These are phyloP conservation scores for Encarsia formosa DNA, from an alignment of 2,888 invertebrate genomes.

Conservation along the genomic window DNA sequence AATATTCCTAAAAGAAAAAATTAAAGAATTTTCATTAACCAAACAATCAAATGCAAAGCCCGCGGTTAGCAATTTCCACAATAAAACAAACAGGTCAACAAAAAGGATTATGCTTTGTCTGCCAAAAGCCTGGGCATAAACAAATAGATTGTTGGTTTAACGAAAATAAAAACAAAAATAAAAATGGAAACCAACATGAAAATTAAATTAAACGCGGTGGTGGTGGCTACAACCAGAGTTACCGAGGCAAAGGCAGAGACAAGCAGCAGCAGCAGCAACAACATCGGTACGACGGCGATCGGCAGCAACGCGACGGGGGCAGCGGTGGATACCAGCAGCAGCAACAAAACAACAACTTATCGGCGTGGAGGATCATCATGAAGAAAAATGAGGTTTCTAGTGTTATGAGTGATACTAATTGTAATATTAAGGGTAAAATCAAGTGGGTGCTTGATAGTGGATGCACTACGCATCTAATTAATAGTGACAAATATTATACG, in stretches of 20 bases:
- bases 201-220: background rate
- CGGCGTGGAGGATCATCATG: background rate
- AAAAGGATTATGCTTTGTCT: background rate
- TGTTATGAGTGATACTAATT: background rate
- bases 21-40: background rate
- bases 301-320: too few species aligned
- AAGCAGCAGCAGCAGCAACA: too few species aligned
- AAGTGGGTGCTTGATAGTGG: too few species aligned
- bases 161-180: background rate
- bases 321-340: background rate
- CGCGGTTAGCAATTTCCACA: background rate
- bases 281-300: too few species aligned
- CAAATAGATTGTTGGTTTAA: background rate
- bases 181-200: background rate
- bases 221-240: background rate
- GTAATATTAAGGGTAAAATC: slow-evolving; percentile 6
- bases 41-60: background rate
- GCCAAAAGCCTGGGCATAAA: background rate
- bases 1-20: background rate
- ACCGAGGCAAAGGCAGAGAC: background rate
- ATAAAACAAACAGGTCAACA: background rate
- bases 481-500: slow-evolving; percentile 13
- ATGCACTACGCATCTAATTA: slow-evolving; percentile 26
- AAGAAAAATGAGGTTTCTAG: background rate
- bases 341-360: background rate